Evolutionary conservation across 2,797 vertebrate genomes (phyloP), one percentile per base, ranked within the genome.

Genomic region (Ceryle rudis): DNA sequence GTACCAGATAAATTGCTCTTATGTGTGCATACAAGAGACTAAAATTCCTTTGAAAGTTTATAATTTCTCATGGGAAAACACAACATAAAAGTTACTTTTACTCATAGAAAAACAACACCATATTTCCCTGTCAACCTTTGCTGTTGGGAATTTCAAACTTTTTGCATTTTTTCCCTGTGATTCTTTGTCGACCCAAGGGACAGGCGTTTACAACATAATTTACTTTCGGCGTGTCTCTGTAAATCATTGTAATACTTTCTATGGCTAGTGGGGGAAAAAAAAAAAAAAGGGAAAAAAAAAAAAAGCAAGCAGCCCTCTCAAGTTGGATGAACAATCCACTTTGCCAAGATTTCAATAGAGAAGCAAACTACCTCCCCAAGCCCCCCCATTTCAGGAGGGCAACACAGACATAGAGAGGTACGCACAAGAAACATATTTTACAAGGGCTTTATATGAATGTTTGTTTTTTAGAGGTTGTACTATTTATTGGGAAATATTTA

Each of bases 1-100:
- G 97, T 96, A 98, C 97, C 97, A 98, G 98, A 98, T 98, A 98
- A 98, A 98, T 98, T 98, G 97, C 97, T 98, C 98, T 98, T 98
- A 97, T 98, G 96, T 97, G 98, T 98, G 97, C 97, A 98, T 98
- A 96, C 97, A 97, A 97, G 97, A 98, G 98, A 97, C 97, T 97
- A 94, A 97, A 98, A 98, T 98, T 98, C 98, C 98, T 98, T 98
- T 98, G 97, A 98, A 98, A 98, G 98, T 98, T 98, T 98, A 98
- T 98, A 98, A 98, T 98, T 98, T 98, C 98, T 98, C 98, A 98
- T 98, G 98, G 98, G 98, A 98, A 98, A 97, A 98, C 95, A 97
- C 97, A 98, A 98, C 97, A 98, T 97, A 98, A 98, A 98, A 98
- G 98, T 98, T 98, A 98, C 98, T 98, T 98, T 98, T 98, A 96